Evolutionary conservation across 2,113 vertebrate genomes (phyloP), one percentile per base, ranked within the genome.

Genomic region (Nothoprocta perdicaria): DNA sequence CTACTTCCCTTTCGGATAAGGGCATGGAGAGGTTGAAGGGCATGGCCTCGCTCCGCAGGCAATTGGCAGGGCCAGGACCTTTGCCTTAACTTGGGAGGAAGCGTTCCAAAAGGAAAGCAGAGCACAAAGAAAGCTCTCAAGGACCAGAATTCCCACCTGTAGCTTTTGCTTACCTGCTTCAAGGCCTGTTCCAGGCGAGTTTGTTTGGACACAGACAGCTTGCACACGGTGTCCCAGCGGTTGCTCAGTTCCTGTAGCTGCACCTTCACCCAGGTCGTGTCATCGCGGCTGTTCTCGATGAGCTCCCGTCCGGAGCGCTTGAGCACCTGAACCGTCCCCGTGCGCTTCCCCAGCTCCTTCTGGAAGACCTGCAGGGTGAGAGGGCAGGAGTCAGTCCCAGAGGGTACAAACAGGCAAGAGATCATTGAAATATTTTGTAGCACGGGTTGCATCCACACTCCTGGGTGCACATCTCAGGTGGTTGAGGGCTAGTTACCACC

Each of bases 251-350:
- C 99, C 93, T 99, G 99, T 29, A 99, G 98, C 90, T 99, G 99
- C 88, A 99, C 99, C 92, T 99, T 99, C 83, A 99, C 99, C 99
- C 99, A 99, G 0, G 98, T 99, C 0, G 99, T 99, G 95, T 99
- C 99, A 0, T 99, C 99, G 0, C 99, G 97, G 55, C 98, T 99
- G 11, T 98, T 99, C 35, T 99, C 99, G 60, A 99, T 98, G 23
- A 99, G 98, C 71, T 99, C 99, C 52, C 99, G 98, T 6, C 99
- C 99, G 0, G 99, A 99, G 14, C 99, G 98, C 82, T 99, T 99
- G 12, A 99, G 97, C 38, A 99, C 98, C 96, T 99, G 99, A 45
- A 99, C 98, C 0, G 98, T 99, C 89, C 98, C 96, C 0, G 99
- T 99, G 89, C 99, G 98, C 96, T 99, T 99, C 3, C 99, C 99